These are phyloP conservation scores for Caenorhabditis sulstoni DNA, from an alignment of 2,888 invertebrate species.

Conservation along the genomic window DNA sequence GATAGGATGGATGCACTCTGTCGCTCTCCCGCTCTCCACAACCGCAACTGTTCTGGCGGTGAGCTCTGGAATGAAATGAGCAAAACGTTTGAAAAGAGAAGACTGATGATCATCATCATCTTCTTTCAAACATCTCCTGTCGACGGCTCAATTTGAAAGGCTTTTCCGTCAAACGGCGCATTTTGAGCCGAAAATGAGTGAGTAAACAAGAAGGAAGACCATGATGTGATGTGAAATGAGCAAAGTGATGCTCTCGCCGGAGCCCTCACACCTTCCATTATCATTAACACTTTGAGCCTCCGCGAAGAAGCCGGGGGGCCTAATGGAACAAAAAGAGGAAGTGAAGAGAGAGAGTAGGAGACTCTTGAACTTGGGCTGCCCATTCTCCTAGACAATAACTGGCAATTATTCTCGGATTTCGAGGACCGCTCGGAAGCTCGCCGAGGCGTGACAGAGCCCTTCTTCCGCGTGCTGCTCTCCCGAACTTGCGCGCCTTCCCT, in stretches of 20 bases:
- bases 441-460: slow-evolving; percentile 48
- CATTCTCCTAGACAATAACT: slow-evolving; percentile 47
- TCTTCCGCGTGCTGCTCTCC: neutral
- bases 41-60: slow-evolving; percentile 47
- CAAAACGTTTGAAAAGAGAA: slow-evolving; percentile 12
- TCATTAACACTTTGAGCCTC: slow-evolving; percentile 6
- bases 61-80: slow-evolving; percentile 6
- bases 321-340: slow-evolving; percentile 35
- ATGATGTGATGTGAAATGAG: too few relatives aligned
- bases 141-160: too few relatives aligned
- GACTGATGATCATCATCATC: slow-evolving; percentile 4
- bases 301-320: neutral
- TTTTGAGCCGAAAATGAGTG: too few relatives aligned
- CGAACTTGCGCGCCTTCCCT: slow-evolving; percentile 5
- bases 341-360: slow-evolving; percentile 13
- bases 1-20: slow-evolving; percentile 40
- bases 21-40: slow-evolving; percentile 8
- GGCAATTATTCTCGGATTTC: slow-evolving; percentile 59
- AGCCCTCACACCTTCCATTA: neutral
- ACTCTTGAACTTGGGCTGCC: slow-evolving; percentile 36
- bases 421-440: slow-evolving; percentile 54
- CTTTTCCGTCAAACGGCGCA: too few relatives aligned
- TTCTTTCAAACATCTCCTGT: neutral
- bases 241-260: too few relatives aligned
- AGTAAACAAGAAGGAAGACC: too few relatives aligned